A percentile compares a stretch with the other conserved stretches of the same genome.
These are phyloP conservation scores for Cetoscarus ocellatus DNA, from an alignment of 2,797 vertebrate species.

Conservation along the genomic window DNA sequence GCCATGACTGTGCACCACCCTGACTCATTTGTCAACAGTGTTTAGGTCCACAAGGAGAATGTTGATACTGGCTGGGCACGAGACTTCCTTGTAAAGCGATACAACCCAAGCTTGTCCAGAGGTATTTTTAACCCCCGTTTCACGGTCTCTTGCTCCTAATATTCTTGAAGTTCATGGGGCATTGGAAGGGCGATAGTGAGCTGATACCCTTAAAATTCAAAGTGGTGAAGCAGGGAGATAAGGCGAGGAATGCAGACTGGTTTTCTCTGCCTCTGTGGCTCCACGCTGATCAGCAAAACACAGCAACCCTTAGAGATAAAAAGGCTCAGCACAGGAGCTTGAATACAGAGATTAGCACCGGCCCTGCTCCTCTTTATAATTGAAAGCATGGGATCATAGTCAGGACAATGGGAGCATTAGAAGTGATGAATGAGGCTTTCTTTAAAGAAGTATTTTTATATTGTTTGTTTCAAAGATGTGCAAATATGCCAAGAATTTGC, in stretches of 20 bases:
- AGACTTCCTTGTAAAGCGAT: slow-evolving; percentile 49
- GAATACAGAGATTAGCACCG: slow-evolving; percentile 30
- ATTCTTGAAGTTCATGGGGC: slow-evolving; percentile 8
- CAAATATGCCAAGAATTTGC: slow-evolving; percentile 1
- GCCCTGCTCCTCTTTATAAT: slow-evolving; percentile 22
- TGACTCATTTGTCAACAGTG: slow-evolving; percentile 42
- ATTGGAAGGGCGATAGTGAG: slow-evolving; percentile 16
- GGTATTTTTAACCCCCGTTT: slow-evolving; percentile 64
- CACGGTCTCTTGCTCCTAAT: slow-evolving; percentile 12
- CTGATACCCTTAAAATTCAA: slow-evolving; percentile 40
- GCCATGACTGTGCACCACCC: slow-evolving; percentile 18
- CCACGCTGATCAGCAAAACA: slow-evolving; percentile 36
- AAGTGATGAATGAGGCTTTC: not conserved
- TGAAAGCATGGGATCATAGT: not conserved
- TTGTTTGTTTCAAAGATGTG: not conserved
- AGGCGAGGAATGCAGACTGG: slow-evolving; percentile 35
- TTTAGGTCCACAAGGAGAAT: slow-evolving; percentile 30
- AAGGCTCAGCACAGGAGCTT: slow-evolving; percentile 7
- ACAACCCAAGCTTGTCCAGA: not conserved
- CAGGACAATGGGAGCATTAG: not conserved
- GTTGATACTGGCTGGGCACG: slow-evolving; percentile 27
- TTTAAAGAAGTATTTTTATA: not conserved
- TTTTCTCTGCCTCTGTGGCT: slow-evolving; percentile 24
- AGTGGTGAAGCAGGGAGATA: slow-evolving; percentile 33
- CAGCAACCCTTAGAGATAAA: slow-evolving; percentile 11